Evolutionary conservation across 2,113 vertebrate species (phyloP).

Genomic region (Mustela lutreola): DNA sequence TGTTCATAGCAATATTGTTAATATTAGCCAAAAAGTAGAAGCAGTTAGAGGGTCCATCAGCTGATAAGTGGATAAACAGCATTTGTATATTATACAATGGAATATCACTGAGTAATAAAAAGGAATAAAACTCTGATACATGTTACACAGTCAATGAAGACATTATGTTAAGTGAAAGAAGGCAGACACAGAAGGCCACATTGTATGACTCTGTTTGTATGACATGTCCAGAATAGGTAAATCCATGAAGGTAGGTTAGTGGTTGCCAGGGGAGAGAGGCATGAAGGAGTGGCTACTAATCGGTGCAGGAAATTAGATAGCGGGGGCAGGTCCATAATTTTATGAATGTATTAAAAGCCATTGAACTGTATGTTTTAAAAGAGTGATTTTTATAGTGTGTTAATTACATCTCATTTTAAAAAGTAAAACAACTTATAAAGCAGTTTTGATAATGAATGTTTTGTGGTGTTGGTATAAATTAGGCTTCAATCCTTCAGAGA

Average conservation of each 20-base stretch:
- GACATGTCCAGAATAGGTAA: constrained; percentile 7
- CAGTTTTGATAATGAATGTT: constrained; percentile 52
- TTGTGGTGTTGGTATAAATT: constrained; percentile 66
- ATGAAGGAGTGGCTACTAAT: neutral
- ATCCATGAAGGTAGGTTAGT: neutral
- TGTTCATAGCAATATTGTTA: constrained; percentile 36
- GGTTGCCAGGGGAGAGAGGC: neutral
- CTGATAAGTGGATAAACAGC: constrained; percentile 25
- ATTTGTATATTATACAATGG: neutral
- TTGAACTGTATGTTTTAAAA: neutral
- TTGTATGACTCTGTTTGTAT: neutral
- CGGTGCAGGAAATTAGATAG: neutral
- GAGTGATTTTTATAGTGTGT: constrained; percentile 38
- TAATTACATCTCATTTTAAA: constrained; percentile 31
- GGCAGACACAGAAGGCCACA: neutral
- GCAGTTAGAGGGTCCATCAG: neutral
- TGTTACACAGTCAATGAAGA: neutral
- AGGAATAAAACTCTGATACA: neutral
- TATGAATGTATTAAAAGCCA: neutral
- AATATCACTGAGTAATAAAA: constrained; percentile 40
- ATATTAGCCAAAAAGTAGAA: constrained; percentile 40
- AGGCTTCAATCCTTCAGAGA: constrained; percentile 96
- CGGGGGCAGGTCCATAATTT: neutral
- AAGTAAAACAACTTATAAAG: constrained; percentile 17
- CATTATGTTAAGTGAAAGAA: constrained; percentile 15